These are phyloP conservation scores for Aphrophora alni DNA, from an alignment of 2,888 invertebrate species.

Conservation along the genomic window DNA sequence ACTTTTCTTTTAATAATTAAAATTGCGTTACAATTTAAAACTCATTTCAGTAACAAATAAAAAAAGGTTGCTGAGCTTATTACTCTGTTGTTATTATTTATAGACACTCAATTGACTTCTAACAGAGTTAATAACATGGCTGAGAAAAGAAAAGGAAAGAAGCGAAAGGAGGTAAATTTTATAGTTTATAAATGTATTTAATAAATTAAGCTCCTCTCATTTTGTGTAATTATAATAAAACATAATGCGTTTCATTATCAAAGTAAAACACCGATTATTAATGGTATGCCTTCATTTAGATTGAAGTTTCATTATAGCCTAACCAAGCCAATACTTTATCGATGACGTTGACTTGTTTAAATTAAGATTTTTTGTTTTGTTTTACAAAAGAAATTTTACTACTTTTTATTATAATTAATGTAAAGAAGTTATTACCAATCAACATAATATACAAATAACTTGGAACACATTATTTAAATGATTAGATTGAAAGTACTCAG, in stretches of 20 bases:
- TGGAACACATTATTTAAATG: too few relatives aligned
- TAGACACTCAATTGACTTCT: neutral
- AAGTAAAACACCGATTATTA: neutral
- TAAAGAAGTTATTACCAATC: too few relatives aligned
- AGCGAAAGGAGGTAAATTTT: slow-evolving; percentile 64
- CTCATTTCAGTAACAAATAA: neutral
- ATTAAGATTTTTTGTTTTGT: neutral
- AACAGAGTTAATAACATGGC: slow-evolving; percentile 58
- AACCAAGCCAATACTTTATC: slow-evolving; percentile 10
- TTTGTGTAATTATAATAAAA: neutral
- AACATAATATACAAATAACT: too few relatives aligned
- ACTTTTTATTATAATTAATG: neutral
- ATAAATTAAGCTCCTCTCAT: neutral
- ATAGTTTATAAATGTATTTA: slow-evolving; percentile 24
- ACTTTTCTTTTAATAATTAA: too few relatives aligned
- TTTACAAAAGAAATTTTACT: slow-evolving; percentile 15
- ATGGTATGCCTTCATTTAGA: neutral
- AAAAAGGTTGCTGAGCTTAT: neutral
- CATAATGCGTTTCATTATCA: neutral
- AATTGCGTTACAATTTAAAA: neutral
- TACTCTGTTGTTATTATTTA: neutral
- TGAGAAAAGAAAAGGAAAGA: slow-evolving; percentile 69
- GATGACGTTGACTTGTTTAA: slow-evolving; percentile 19
- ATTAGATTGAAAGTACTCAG: too few relatives aligned
- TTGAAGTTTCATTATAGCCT: slow-evolving; percentile 37